Evolutionary conservation across 2,888 invertebrate species (phyloP).

Genomic region (Nephrotoma flavescens): DNA sequence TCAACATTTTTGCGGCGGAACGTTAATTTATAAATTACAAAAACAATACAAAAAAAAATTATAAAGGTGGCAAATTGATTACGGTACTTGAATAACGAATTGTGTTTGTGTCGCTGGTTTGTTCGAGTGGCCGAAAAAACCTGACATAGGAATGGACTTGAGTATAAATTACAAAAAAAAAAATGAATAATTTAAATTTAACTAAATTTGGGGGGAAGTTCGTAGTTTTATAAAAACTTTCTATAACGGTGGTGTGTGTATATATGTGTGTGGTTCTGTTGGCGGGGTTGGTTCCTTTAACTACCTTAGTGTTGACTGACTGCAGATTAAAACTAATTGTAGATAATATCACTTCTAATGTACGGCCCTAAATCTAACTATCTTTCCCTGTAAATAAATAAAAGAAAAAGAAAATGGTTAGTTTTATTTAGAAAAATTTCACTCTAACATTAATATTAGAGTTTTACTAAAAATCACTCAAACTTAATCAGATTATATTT

Average conservation of each 20-base stretch:
- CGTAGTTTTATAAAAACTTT: neutral
- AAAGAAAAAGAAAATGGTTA: neutral
- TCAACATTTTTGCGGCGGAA: constrained; percentile 42
- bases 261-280: neutral
- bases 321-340: neutral
- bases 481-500: neutral
- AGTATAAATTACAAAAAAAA: neutral
- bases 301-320: neutral
- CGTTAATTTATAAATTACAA: neutral
- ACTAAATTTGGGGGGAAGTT: neutral
- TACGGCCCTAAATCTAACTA: neutral
- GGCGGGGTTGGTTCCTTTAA: neutral
- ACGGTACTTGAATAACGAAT: neutral
- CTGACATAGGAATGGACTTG: neutral
- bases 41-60: neutral
- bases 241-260: neutral
- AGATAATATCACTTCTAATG: neutral
- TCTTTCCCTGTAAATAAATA: neutral
- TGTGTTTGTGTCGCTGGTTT: neutral
- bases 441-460: neutral
- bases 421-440: neutral
- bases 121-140: neutral
- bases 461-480: neutral
- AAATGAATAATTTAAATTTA: neutral
- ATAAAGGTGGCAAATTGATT: neutral